Evolutionary conservation across 2,888 invertebrate genomes (phyloP).

Genomic region (Cordilura impudica): DNA sequence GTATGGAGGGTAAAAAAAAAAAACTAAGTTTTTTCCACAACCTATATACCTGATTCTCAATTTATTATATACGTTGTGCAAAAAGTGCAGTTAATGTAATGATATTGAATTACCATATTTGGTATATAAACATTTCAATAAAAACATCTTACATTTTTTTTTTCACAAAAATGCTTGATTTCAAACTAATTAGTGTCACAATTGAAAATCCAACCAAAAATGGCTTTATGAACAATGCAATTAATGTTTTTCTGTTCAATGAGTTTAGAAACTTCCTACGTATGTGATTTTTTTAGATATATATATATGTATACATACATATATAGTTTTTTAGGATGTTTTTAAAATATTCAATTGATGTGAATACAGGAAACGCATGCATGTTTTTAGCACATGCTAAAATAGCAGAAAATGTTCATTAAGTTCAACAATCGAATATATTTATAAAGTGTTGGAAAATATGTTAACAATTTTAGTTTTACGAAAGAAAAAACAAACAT

Average conservation of each 20-base stretch:
- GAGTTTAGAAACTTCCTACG: background rate
- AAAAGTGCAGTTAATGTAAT: too few relatives aligned
- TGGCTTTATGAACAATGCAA: background rate
- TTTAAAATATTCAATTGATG: background rate
- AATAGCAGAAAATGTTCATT: constrained; percentile 26
- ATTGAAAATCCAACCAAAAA: background rate
- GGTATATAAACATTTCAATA: background rate
- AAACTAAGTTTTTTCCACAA: too few relatives aligned
- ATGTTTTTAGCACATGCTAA: constrained; percentile 38
- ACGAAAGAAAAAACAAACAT: background rate
- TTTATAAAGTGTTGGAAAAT: constrained; percentile 32
- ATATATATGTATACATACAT: background rate
- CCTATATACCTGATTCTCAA: too few relatives aligned
- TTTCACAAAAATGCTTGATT: background rate
- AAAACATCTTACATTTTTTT: background rate
- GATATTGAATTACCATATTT: background rate
- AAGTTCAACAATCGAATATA: constrained; percentile 8
- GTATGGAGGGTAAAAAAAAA: too few relatives aligned
- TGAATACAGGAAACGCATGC: constrained; percentile 50
- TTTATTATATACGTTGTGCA: too few relatives aligned
- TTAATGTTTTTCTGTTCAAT: background rate
- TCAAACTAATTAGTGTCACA: background rate
- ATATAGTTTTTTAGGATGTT: background rate
- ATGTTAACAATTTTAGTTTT: constrained; percentile 6
- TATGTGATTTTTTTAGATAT: background rate